Evolutionary conservation across 2,113 vertebrate genomes (phyloP), one percentile per base, ranked within the genome.

Genomic region (Perca schrenkii): DNA sequence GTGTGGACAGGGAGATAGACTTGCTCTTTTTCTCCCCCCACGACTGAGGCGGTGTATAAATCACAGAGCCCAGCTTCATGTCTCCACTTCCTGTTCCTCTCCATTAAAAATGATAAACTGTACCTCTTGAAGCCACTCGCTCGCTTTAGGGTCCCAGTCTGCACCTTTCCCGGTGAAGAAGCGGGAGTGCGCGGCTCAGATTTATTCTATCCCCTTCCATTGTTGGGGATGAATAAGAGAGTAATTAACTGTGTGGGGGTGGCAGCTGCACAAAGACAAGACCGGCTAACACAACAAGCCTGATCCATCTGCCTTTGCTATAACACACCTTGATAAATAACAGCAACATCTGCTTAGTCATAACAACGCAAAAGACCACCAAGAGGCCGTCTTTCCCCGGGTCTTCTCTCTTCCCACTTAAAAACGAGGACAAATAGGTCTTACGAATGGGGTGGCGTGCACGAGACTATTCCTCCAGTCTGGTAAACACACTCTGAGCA

Each of bases 21-120:
- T 88, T 73, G 80, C 85, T 81, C 87, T 74, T 76, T 81, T 81
- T 76, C 83, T 57, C 82, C 57, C 65, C 67, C 28, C 28, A 28
- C 46, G 67, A 85, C 86, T 72, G 83, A 86, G 84, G 71, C 47
- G 71, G 62, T 46, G 86, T 85, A 90, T 92, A 93, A 93, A 94
- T 94, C 93, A 94, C 77, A 21, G 60, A 52, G 87, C 85, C 74
- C 86, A 52, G 91, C 83, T 87, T 88, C 84, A 85, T 19, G 85
- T 91, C 92, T 88, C 86, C 81, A 91, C 93, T 94, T 93, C 90
- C 86, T 89, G 86, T 94, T 94, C 88, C 90, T 92, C 92, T 92
- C 93, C 89, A 94, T 94, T 93, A 93, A 94, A 95, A 93, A 94
- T 94, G 93, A 94, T 94, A 92, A 94, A 95, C 91, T 90, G 91